Evolutionary conservation across 2,888 invertebrate genomes (phyloP).

Genomic region (Apantesis nais): DNA sequence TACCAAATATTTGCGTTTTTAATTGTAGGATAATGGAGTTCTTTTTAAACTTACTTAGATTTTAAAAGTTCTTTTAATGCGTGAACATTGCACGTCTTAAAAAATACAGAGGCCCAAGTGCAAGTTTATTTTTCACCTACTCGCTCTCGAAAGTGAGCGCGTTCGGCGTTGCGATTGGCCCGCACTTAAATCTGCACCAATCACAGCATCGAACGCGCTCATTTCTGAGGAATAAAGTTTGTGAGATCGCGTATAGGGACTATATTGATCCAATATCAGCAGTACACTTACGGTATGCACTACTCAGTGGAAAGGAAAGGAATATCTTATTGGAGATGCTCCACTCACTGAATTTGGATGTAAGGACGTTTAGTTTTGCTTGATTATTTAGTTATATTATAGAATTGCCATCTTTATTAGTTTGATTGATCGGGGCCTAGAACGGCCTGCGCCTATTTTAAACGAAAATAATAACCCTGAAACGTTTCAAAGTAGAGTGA

Average conservation of each 20-base stretch:
- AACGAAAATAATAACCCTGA: no score
- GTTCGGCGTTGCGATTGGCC: no score
- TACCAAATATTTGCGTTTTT: not conserved
- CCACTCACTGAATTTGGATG: conserved; percentile 12
- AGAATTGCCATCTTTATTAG: no score
- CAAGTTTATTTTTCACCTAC: no score
- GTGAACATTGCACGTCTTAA: not conserved
- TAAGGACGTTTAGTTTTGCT: conserved; percentile 13
- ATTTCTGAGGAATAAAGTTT: conserved; percentile 13
- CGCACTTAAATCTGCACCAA: no score
- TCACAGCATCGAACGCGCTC: no score
- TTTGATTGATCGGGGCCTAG: no score
- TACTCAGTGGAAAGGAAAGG: not conserved
- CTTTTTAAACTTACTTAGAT: not conserved
- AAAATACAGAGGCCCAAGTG: no score
- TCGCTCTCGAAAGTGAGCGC: no score
- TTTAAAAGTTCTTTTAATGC: not conserved
- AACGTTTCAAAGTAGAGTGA: not conserved
- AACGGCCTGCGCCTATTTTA: no score
- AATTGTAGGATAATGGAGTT: not conserved
- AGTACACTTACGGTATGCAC: conserved; percentile 19
- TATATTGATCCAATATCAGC: conserved; percentile 12
- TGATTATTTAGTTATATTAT: not conserved
- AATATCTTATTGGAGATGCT: conserved; percentile 20
- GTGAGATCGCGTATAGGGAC: conserved; percentile 15